Base-by-base conservation (phyloP, 2,113 vertebrate species). In the Siphamia tubifer region DNA sequence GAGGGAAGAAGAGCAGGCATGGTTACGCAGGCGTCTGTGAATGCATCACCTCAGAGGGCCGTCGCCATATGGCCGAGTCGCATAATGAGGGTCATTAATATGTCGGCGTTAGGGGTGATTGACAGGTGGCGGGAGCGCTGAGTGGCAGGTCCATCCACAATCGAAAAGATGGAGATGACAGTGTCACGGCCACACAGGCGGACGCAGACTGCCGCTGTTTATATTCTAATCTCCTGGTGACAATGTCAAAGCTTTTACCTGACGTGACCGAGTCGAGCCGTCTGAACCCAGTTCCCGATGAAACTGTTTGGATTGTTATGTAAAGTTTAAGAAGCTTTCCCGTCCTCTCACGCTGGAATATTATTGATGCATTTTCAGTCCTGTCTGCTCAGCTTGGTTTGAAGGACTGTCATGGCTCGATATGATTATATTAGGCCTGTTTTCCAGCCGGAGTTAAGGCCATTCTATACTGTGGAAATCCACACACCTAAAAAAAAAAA, bases 51-150 rank as follows among this genome's bases (percentile, higher is more conserved):
- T 49, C 24, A 25, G 3, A 67, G 17, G 10, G 6, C 4, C 0
- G 1, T 2, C n/a, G 69, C 75, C 90, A 87, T 84, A 86, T 79
- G 75, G 81, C 38, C 20, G 1, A 2, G 12, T 24, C 20, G 56
- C 60, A 63, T 89, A 90, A 90, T 87, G 81, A 89, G 83, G 83
- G 87, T 79, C 83, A 79, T 86, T 84, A 73, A 66, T 76, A 72
- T 57, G 62, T 45, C 42, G 36, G 19, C 27, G 60, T 34, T 36
- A 53, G 31, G 38, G 38, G 60, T 86, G 89, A 90, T 84, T 84
- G 87, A 79, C 86, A 82, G 73, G 73, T 67, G 68, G 78, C 15
- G 44, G 65, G 40, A 19, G 49, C 15, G 4, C 54, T 66, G 79
- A 87, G 71, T 82, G 82, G 77, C 85, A 82, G 74, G 47, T 74